Conservation (phyloP, 2,797 vertebrate species). For the Pangasius djambal region DNA sequence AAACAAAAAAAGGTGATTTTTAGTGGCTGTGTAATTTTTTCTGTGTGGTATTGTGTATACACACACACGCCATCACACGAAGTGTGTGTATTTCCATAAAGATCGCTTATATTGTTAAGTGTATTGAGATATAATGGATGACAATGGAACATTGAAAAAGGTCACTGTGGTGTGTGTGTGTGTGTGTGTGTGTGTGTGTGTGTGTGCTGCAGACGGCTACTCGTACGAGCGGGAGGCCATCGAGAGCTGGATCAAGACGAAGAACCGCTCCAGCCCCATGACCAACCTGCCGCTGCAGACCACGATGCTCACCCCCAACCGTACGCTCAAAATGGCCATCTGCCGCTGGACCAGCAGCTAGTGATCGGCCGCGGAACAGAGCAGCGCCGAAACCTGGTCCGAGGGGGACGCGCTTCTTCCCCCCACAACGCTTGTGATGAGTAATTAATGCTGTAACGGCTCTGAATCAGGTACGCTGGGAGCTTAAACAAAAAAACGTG, state of each 20-base stretch:
- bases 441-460: neutral
- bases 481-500: neutral
- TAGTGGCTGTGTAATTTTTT: neutral
- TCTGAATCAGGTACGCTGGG: neutral
- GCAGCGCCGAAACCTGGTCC: neutral
- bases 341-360: conserved; percentile 81
- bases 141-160: neutral
- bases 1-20: neutral
- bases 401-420: neutral
- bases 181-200: conserved; percentile 14
- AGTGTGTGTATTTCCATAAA: neutral
- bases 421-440: neutral
- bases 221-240: conserved; percentile 94
- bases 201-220: conserved; percentile 84
- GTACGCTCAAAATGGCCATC: conserved; percentile 95
- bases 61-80: neutral
- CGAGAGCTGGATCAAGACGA: conserved; percentile 87
- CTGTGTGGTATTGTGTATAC: neutral
- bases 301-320: conserved; percentile 86
- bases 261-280: conserved; percentile 93
- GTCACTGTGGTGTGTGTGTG: neutral
- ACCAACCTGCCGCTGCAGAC: conserved; percentile 90
- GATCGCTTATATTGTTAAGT: neutral
- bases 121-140: neutral
- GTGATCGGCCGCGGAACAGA: conserved; percentile 28